Base-by-base conservation (phyloP, 2,113 vertebrate species). In the Hemichromis elongatus region DNA sequence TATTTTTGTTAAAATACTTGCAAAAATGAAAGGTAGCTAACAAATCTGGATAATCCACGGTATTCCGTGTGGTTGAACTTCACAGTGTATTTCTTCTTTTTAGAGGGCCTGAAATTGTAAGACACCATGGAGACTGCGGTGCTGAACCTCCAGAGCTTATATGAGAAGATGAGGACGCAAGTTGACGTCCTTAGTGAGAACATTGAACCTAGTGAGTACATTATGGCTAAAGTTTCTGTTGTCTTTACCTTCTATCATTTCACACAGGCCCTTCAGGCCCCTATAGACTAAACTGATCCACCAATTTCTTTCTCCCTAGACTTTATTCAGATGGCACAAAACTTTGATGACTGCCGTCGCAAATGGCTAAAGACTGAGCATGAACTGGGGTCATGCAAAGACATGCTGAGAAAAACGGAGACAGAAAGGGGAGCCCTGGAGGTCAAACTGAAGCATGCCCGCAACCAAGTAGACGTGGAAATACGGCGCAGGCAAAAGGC, bases 401-500 rank as follows among this genome's bases (percentile, higher is more conserved):
- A 99, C 81, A 91, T 96, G 9, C 96, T 99, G 53, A 96, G 97
- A 92, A 99, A 99, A 91, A 95, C 95, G 0, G 97, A 99, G 88
- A 97, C 97, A 0, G 99, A 99, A 68, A 96, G 96, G 2, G 96
- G 96, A 2, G 96, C 99, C 4, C 78, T 99, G 94, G 98, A 99
- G 54, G 98, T 99, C 83, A 99, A 99, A 92, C 95, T 99, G 83
- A 99, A 99, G 92, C 99, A 99, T 0, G 98, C 99, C 19, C 97
- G 99, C 21, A 99, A 99, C 90, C 99, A 99, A 88, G 98, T 99
- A 73, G 99, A 99, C 0, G 97, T 99, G 73, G 99, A 99, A 95
- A 99, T 99, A 91, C 97, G 98, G 75, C 94, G 98, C 35, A 95
- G 99, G 66, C 98, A 99, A 40, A 97, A 97, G 84, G 98, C 99